phyloP scores from a whole-genome alignment of 2,113 vertebrate genomes.

The Pteruthius melanotis region DNA sequence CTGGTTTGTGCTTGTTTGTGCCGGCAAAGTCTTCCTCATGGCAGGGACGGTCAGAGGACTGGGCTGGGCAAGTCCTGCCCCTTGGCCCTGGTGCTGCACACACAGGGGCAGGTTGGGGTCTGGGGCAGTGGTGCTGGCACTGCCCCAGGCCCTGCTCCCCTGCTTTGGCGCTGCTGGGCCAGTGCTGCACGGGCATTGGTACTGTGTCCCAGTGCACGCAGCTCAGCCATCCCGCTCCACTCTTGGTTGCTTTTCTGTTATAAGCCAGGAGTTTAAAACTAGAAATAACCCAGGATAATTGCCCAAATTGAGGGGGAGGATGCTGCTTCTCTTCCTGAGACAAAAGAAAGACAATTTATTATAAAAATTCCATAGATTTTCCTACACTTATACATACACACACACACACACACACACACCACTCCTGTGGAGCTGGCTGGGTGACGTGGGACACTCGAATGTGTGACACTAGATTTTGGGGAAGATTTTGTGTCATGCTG shows the following conservation, averaged over 20 bases:
- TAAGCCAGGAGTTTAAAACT: neutral
- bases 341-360: neutral
- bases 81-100: neutral
- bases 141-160: neutral
- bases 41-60: neutral
- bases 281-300: neutral
- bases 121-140: neutral
- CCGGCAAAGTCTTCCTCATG: neutral
- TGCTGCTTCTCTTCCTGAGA: neutral
- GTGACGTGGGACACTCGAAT: neutral
- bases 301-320: neutral
- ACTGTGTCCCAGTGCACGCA: rapidly evolving
- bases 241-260: neutral
- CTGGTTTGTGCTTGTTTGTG: neutral
- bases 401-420: neutral
- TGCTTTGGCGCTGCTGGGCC: rapidly evolving
- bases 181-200: rapidly evolving
- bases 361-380: neutral
- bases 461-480: neutral
- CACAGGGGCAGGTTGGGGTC: neutral
- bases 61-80: neutral
- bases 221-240: neutral
- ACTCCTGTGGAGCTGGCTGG: rapidly evolving
- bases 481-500: neutral
- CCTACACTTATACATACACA: neutral